Base-by-base conservation (phyloP, 2,888 invertebrate genomes). In the Drosophila meridiana region DNA sequence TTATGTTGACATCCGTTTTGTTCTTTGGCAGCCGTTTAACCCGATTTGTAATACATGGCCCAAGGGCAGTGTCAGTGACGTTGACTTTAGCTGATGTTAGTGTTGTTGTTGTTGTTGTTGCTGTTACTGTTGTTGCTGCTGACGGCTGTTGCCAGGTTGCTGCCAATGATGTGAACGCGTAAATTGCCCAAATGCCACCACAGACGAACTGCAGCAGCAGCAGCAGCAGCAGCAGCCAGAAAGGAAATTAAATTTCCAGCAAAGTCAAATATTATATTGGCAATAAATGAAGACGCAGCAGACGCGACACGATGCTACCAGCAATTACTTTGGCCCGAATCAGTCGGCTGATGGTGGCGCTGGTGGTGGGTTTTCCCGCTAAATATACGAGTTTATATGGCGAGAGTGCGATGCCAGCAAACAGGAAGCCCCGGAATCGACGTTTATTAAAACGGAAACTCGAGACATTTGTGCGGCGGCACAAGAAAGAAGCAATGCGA, bases 171-270 rank as follows among this genome's bases (percentile, higher is more conserved):
- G 68, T 64, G 56, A 63, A 59, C 53, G 53, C 48, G 47, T 59
- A 87, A 87, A 66, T 85, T 87, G 69, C 57, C 58, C 62, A 76
- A 77, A 83, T 78, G 73, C 73, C 76, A 59, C 28, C 68, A 67
- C 50, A 67, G 73, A 48, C 47, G 47, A 58, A 56, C 57, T 50
- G 59, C 64, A 74, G 53, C 11, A 48, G 38, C 9, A 42, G 28
- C 20, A 53, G 32, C 42, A 50, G 43, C 57, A 48, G 58, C 68
- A 30, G 55, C 61, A 65, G 65, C 48, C 75, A 34, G 76, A 76
- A 75, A 90, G 91, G 92, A 91, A 91, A 92, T 91, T 91, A 92
- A 91, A 92, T 91, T 91, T 91, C 72, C 69, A 78, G 74, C 80
- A 87, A 85, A 90, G 82, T 89, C 90, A 91, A 90, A 91, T 91